Evolutionary conservation across 2,888 invertebrate genomes (phyloP), one percentile per base, ranked within the genome.

Genomic region (Andricus quercusramuli): DNA sequence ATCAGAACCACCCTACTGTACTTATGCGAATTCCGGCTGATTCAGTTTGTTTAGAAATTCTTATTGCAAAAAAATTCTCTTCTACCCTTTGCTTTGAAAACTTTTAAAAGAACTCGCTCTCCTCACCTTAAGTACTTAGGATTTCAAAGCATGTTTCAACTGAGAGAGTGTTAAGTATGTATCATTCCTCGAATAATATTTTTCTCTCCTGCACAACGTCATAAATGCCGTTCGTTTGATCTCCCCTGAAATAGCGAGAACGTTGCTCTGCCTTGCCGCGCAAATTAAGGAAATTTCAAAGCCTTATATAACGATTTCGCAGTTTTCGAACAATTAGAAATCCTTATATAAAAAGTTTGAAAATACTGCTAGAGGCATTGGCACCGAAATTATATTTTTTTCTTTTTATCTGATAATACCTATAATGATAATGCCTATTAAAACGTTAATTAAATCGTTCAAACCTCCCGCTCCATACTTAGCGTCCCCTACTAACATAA

Each of bases 151-250:
- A 51, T 32, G 32, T n/a, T 56, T 74, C 13, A 74, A 56, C 51
- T 74, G 51, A 32, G 29, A 56, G 74, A 32, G 51, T 74, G 74
- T 74, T 56, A 56, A 74, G 74, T 78, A 77, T 77, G 70, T 79
- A 68, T 81, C 80, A 79, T 81, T 80, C 78, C 74, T 74, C 81
- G 79, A 79, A 79, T 80, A 70, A 76, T 79, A 78, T 83, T 81
- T 67, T 83, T 83, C 77, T 65, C 70, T 78, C 56, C 56, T 78
- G 79, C 25, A 67, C 77, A 70, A 64, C 78, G 68, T 79, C 81
- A 79, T 83, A 83, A 83, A 78, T 77, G 83, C 82, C 82, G 79
- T 78, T 64, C 83, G 83, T 83, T 83, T 81, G 83, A 81, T 83
- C 83, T 81, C 37, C 77, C 65, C 51, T 79, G 77, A 83, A 81